These are phyloP conservation scores for Sminthurinus aureus DNA, from an alignment of 2,888 invertebrate species.

Conservation along the genomic window DNA sequence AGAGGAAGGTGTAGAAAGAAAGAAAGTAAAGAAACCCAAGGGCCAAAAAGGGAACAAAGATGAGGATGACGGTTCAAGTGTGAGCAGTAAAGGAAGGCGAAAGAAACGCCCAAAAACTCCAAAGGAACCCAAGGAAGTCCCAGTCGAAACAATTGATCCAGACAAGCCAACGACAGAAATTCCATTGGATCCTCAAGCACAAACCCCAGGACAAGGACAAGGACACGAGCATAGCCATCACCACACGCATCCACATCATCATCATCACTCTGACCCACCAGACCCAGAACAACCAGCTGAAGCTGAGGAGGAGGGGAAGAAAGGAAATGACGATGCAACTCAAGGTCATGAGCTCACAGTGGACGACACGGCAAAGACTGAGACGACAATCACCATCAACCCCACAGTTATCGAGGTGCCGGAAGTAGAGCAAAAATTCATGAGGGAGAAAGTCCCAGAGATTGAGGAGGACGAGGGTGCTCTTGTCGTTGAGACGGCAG, in stretches of 20 bases:
- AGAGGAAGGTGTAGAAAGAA: not conserved
- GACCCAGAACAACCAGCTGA: not conserved
- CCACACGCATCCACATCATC: not conserved
- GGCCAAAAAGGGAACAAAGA: not conserved
- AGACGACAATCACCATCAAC: conserved; percentile 20
- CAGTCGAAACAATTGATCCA: too few relatives aligned
- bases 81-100: too few relatives aligned
- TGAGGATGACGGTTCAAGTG: not conserved
- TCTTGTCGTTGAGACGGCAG: not conserved
- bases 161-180: too few relatives aligned
- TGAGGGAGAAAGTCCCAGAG: conserved; percentile 12
- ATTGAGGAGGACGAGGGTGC: conserved; percentile 8
- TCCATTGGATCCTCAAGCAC: too few relatives aligned
- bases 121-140: too few relatives aligned
- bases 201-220: not conserved
- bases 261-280: not conserved
- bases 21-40: not conserved
- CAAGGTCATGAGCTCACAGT: not conserved
- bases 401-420: conserved; percentile 16
- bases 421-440: conserved; percentile 21
- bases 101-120: too few relatives aligned
- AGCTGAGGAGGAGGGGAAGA: not conserved
- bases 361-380: not conserved
- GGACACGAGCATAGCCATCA: too few relatives aligned
- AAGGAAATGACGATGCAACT: not conserved